A percentile compares a stretch with the other conserved stretches of the same genome.
These are phyloP conservation scores for Napeogenes inachia DNA, from an alignment of 2,888 invertebrate species.

Conservation along the genomic window DNA sequence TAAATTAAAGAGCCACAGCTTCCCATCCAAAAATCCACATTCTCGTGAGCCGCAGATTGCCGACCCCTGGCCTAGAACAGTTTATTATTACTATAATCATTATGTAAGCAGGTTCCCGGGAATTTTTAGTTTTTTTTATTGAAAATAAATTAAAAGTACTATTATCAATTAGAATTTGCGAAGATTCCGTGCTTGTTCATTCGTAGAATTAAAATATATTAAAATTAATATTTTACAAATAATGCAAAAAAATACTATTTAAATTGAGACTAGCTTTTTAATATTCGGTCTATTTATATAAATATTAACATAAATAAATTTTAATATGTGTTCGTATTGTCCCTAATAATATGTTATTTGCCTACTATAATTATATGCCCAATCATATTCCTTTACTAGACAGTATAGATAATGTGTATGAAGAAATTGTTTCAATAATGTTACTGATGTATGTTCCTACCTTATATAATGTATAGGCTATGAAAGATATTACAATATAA, in stretches of 20 bases:
- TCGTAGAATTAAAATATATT: not conserved
- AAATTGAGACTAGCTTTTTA: constrained; percentile 74
- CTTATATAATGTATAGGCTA: no score
- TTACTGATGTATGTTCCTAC: no score
- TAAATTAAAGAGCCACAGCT: no score
- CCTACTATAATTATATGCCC: constrained; percentile 14
- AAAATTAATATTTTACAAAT: not conserved
- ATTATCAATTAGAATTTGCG: not conserved
- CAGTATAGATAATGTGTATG: not conserved
- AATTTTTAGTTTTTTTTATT: no score
- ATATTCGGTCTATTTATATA: constrained; percentile 46
- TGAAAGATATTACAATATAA: no score
- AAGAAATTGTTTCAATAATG: not conserved
- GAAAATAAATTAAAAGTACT: no score
- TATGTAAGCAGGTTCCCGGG: no score
- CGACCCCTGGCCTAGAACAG: no score
- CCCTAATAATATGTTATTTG: constrained; percentile 12
- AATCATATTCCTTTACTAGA: constrained; percentile 74
- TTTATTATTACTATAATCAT: no score
- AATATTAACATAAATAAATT: constrained; percentile 4
- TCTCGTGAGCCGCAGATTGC: no score
- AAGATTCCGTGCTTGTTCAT: not conserved
- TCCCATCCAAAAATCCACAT: no score
- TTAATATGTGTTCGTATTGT: constrained; percentile 10
- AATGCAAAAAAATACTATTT: constrained; percentile 9